Evolutionary conservation across 1,140 invertebrate species (phyloP), one percentile per base, ranked within the genome.

Genomic region (Drosophila simulans): DNA sequence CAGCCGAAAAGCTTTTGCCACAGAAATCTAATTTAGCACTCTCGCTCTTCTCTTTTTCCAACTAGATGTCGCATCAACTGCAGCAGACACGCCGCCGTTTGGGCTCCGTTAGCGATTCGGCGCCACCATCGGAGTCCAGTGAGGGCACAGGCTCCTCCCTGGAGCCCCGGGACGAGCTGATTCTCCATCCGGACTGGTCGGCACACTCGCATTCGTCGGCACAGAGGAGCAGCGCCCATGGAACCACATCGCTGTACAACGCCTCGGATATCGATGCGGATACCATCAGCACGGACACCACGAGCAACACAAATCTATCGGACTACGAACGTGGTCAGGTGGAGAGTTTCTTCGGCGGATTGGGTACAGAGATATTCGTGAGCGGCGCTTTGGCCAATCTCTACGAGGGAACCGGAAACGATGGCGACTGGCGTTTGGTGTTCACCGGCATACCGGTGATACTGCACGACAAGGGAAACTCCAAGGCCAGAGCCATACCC

Each of bases 401-500:
- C 39, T 97, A 96, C 79, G 94, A 95, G 62, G 94, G 95, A 45
- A 94, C 93, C 34, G 93, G 94, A 8, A 92, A 93, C 34, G 92
- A 93, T 42, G 83, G 86, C 7, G 93, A 95, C 7, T 98, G 97
- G 97, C 94, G 95, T 69, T 93, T 97, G 12, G 94, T 94, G 49
- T 95, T 95, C 92, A 97, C 96, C 0, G 97, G 97, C 8, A 96
- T 98, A 35, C 97, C 97, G 0, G 94, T 97, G 0, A 93, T 98
- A 0, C 93, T 98, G 0, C 93, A 97, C 46, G 96, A 98, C 92
- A 94, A 94, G 7, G 97, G 96, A 0, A 95, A 95, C 70, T 95
- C 96, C 0, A 92, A 94, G 57, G 95, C 96, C 7, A 92, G 96
- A 45, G 93, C 95, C 46, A 95, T 96, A 79, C 93, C 96, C 25